A percentile compares a stretch with the other conserved stretches of the same genome.
Conservation (phyloP, 2,113 vertebrate species). For the Amblyornis subalaris region DNA sequence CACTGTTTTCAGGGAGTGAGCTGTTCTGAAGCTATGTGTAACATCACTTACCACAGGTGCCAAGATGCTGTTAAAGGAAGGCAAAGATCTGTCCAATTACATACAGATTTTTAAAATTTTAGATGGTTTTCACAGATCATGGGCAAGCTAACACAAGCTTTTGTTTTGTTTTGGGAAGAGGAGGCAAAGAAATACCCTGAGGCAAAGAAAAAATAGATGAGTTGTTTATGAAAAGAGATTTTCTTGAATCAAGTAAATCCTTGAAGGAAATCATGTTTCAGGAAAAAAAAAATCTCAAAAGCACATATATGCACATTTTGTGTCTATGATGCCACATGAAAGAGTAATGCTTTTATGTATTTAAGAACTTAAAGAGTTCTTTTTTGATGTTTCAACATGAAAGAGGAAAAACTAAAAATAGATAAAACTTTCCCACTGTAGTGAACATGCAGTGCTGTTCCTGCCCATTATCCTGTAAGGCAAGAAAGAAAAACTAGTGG, state of each 20-base stretch:
- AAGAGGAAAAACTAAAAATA: neutral
- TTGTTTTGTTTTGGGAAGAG: neutral
- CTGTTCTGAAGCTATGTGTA: neutral
- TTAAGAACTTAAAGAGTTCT: neutral
- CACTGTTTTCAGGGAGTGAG: neutral
- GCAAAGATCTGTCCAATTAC: neutral
- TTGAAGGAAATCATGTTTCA: neutral
- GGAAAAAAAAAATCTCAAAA: neutral
- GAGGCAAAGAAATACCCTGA: neutral
- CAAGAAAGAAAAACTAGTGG: neutral
- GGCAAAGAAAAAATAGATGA: neutral
- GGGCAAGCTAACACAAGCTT: neutral
- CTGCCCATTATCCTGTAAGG: neutral
- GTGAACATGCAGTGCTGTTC: neutral
- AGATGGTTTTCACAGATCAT: neutral
- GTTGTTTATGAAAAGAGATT: neutral
- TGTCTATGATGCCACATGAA: neutral
- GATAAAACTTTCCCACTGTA: neutral
- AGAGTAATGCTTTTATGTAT: neutral
- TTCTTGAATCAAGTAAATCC: neutral
- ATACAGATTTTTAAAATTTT: neutral
- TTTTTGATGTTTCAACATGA: neutral
- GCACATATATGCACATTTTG: neutral
- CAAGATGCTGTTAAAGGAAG: neutral
- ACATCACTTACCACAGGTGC: neutral